Base-by-base conservation (phyloP, 1,140 invertebrate genomes). In the Drosophila suzukii region DNA sequence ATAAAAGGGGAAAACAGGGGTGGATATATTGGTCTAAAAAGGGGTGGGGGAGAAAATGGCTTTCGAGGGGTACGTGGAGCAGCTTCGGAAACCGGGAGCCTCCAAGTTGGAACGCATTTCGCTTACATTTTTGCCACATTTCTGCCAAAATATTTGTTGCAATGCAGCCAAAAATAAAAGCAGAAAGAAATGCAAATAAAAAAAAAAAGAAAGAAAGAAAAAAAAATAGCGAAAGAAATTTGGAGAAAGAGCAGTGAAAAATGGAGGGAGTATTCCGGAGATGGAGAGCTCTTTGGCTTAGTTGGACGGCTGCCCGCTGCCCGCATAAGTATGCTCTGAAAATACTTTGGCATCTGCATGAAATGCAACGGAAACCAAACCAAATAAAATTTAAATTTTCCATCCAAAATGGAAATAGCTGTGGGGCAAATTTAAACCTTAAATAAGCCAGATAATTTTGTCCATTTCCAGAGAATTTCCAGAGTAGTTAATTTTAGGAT, bases 61-160 rank as follows among this genome's bases (percentile, higher is more conserved):
- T 13, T 30, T 58, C 8, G 5, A 11, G 24, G 36, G 30, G 12
- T 30, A 3, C 15, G n/a, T n/a, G n/a, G n/a, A n/a, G n/a, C n/a
- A n/a, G n/a, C n/a, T n/a, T n/a, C n/a, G 12, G 32, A 44, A 27
- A 62, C 13, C 11, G 50, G 34, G 24, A 7, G 24, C 41, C 32
- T 38, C 20, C 57, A 44, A 57, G 39, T 70, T 36, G 51, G 17
- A 63, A 67, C 73, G 78, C 81, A 80, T 67, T 78, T 84, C 78
- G 82, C 75, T 75, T 58, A 86, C 78, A 85, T 86, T 78, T 81
- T 81, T 65, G 81, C 81, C 67, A 85, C 77, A 85, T 81, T 85
- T 75, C 78, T 81, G 65, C 73, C 61, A 75, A 75, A 75, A 75
- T 75, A 75, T 75, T 75, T 75, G 70, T 74, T 75, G 72, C 72